phyloP scores from a whole-genome alignment of 1,140 invertebrate species.

The Saccostrea glomerata region DNA sequence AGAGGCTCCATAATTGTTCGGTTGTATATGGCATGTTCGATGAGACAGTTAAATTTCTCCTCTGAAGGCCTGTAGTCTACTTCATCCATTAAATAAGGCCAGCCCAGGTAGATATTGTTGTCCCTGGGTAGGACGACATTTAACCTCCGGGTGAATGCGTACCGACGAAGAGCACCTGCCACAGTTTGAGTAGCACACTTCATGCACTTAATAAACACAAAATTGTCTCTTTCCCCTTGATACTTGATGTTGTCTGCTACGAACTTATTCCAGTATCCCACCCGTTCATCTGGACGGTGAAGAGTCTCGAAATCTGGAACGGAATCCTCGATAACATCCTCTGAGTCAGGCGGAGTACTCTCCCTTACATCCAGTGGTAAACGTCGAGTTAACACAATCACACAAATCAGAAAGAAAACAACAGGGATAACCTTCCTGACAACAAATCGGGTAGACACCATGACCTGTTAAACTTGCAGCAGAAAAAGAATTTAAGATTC shows the following conservation, averaged over 20 bases:
- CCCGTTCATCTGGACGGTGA: neutral
- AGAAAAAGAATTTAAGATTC: too few species aligned
- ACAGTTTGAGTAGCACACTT: slow-evolving; percentile 70
- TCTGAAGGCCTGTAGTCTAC: slow-evolving; percentile 65
- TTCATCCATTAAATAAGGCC: slow-evolving; percentile 69
- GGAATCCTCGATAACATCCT: neutral
- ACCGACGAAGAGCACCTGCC: slow-evolving; percentile 63
- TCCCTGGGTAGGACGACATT: slow-evolving; percentile 64
- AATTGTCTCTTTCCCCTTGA: slow-evolving; percentile 50
- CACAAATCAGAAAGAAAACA: neutral
- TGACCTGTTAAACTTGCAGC: neutral
- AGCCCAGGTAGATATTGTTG: slow-evolving; percentile 67
- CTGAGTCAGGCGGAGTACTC: neutral
- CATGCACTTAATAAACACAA: slow-evolving; percentile 71
- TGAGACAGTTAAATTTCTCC: slow-evolving; percentile 68
- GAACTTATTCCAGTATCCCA: neutral
- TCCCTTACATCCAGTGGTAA: slow-evolving; percentile 9
- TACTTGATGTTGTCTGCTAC: neutral
- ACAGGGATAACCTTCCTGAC: neutral
- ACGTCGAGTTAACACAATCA: neutral
- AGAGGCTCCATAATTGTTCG: slow-evolving; percentile 63
- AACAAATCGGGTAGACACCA: neutral
- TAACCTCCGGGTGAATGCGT: slow-evolving; percentile 61
- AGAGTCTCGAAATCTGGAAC: neutral
- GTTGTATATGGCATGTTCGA: slow-evolving; percentile 73